Base-by-base conservation (phyloP, 2,888 invertebrate species). In the Heliconius hortense region DNA sequence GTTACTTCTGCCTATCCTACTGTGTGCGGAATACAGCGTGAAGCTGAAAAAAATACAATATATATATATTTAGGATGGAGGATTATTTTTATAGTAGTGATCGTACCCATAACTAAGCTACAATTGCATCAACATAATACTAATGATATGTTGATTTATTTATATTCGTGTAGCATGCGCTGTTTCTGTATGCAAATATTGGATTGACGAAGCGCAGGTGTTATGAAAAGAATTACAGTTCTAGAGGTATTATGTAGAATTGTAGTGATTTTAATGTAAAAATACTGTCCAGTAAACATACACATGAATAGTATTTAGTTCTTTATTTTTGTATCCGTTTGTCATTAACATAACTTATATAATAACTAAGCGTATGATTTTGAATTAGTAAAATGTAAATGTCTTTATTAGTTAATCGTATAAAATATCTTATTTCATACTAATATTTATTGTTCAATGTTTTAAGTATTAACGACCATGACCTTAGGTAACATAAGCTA, bases 141-240 rank as follows among this genome's bases (percentile, higher is more conserved):
- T 69, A 26, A 31, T 28, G n/a, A 21, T 28, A 28, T 28, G 48
- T 26, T 28, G 21, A 28, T 21, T 28, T 53, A n/a, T 21, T 53
- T 69, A 53, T 21, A 69, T 24, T 69, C 24, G 24, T 35, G 35
- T 43, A 15, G 24, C 39, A 18, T 66, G 39, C n/a, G 39, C 35
- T 66, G 64, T 35, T 39, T 39, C n/a, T n/a, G 24, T 39, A 66
- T 43, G 39, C 39, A 66, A 24, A 66, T 66, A 66, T 8, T 66
- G 24, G 2, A 3, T 66, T 43, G 24, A 15, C 39, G 15, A 18
- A 35, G 13, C 15, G 39, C 64, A 64, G 39, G 39, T 64, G 64
- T 39, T 64, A 39, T 60, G 2, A 26, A 60, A 60, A 60, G 26
- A 60, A 35, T 4, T 5, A 31, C 31, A 64, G 28, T 26, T 67